Evolutionary conservation across 2,888 invertebrate genomes (phyloP).

Genomic region (Eurytoma californica): DNA sequence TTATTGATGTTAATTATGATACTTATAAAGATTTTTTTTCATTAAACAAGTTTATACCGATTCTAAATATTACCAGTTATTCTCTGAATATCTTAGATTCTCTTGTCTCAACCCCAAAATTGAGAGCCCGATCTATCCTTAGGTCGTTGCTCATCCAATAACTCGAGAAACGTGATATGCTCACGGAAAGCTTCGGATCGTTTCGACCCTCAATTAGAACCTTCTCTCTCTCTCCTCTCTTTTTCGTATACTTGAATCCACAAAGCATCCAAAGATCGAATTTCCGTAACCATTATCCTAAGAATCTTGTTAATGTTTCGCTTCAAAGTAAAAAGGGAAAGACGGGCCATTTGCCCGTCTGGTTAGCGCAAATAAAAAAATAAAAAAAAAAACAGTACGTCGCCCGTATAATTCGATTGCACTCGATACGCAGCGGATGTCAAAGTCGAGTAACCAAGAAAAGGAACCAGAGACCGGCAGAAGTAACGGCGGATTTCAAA

Average conservation of each 20-base stretch:
- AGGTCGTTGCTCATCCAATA: not conserved
- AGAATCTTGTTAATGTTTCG: conserved; percentile 33
- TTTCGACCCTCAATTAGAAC: conserved; percentile 24
- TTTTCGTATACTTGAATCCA: not conserved
- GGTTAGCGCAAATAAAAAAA: not conserved
- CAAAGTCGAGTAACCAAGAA: not conserved
- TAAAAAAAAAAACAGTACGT: not conserved
- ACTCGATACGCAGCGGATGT: not conserved
- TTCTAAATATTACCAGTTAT: too few relatives aligned
- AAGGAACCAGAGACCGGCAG: not conserved
- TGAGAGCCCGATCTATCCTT: not conserved
- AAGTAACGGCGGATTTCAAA: conserved; percentile 19
- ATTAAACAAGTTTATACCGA: too few relatives aligned
- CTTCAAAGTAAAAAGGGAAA: not conserved
- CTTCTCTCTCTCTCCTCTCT: not conserved
- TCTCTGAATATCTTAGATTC: not conserved
- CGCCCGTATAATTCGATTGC: conserved; percentile 7
- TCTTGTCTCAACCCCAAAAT: not conserved
- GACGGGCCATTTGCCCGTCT: not conserved
- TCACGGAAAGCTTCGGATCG: not conserved
- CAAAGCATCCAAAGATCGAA: not conserved
- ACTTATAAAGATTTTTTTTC: too few relatives aligned
- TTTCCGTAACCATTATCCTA: conserved; percentile 43
- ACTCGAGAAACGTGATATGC: not conserved
- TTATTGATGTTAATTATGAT: too few relatives aligned